Conservation (phyloP, 2,113 vertebrate genomes). For the Bagarius yarrelli region DNA sequence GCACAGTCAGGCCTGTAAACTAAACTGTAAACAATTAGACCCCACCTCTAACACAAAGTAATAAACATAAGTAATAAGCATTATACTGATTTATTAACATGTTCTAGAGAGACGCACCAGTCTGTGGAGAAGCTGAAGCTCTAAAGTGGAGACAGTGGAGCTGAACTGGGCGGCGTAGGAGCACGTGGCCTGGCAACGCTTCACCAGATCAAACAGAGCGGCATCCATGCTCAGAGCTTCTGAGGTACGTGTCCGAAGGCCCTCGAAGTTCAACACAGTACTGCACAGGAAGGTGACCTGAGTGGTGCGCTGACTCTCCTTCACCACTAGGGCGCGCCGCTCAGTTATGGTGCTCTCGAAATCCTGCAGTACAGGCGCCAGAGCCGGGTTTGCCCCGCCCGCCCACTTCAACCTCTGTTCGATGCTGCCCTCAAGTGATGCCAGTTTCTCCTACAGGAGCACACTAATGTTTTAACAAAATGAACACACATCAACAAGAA, state of each 20-base stretch:
- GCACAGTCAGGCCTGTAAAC: too few species aligned
- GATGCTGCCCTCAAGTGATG: constrained; percentile 90
- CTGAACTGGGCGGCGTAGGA: constrained; percentile 93
- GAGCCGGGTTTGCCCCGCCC: constrained; percentile 91
- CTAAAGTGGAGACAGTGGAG: constrained; percentile 88
- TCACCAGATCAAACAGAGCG: constrained; percentile 89
- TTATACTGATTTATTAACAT: too few species aligned
- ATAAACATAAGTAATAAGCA: too few species aligned
- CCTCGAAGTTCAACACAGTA: constrained; percentile 95
- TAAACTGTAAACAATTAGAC: too few species aligned
- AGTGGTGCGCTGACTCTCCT: constrained; percentile 90
- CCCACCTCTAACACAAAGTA: too few species aligned
- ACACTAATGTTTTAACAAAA: neutral
- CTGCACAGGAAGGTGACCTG: constrained; percentile 98
- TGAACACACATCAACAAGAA: too few species aligned
- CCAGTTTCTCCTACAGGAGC: constrained; percentile 84
- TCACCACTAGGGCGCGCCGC: constrained; percentile 84
- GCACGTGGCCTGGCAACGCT: constrained; percentile 94
- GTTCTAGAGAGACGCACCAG: constrained; percentile 77
- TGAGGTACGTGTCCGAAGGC: constrained; percentile 87
- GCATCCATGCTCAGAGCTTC: constrained; percentile 91
- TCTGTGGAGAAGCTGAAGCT: constrained; percentile 89
- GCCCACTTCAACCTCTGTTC: constrained; percentile 98
- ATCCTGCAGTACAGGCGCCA: constrained; percentile 94
- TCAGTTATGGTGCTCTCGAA: constrained; percentile 96